These are phyloP conservation scores for Crotalus horridus DNA, from an alignment of 2,113 vertebrate species.

Conservation along the genomic window DNA sequence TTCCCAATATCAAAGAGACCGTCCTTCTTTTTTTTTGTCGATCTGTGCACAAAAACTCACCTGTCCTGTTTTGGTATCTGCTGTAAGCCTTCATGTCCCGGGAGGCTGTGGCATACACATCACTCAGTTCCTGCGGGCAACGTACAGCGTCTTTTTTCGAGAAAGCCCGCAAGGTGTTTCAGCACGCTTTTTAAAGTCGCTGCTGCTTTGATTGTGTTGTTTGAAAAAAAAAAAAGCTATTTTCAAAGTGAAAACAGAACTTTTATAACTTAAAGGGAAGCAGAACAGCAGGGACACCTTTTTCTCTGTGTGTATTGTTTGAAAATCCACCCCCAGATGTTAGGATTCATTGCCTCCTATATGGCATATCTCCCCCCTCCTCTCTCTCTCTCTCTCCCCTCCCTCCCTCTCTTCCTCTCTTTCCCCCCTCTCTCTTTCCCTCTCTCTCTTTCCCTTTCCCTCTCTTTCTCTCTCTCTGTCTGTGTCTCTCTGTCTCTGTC, in stretches of 20 bases:
- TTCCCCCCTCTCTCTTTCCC: fast-evolving
- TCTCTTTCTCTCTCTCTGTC: not conserved
- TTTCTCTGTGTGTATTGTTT: conserved; percentile 50
- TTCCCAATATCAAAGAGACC: not conserved
- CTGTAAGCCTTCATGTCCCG: not conserved
- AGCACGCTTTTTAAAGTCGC: conserved; percentile 44
- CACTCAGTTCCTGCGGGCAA: not conserved
- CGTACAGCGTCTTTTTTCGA: not conserved
- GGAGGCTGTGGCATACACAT: not conserved
- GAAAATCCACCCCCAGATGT: conserved; percentile 46
- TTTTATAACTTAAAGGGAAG: conserved; percentile 60
- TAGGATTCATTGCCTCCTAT: conserved; percentile 56
- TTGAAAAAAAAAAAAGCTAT: conserved; percentile 49
- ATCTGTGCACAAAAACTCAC: not conserved
- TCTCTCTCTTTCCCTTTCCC: fast-evolving
- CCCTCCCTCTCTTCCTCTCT: not conserved
- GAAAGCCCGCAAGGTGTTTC: conserved; percentile 13
- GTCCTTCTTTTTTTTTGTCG: not conserved
- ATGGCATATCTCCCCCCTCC: not conserved
- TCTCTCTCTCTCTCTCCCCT: no score
- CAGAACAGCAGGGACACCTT: conserved; percentile 59
- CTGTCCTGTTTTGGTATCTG: not conserved
- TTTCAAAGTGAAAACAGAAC: conserved; percentile 66
- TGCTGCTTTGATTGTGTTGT: conserved; percentile 60
- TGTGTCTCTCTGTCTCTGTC: no score